Percentiles rank a stretch among this genome's conserved stretches.
phyloP scores from a whole-genome alignment of 2,797 vertebrate genomes.

The Myripristis jacobus region DNA sequence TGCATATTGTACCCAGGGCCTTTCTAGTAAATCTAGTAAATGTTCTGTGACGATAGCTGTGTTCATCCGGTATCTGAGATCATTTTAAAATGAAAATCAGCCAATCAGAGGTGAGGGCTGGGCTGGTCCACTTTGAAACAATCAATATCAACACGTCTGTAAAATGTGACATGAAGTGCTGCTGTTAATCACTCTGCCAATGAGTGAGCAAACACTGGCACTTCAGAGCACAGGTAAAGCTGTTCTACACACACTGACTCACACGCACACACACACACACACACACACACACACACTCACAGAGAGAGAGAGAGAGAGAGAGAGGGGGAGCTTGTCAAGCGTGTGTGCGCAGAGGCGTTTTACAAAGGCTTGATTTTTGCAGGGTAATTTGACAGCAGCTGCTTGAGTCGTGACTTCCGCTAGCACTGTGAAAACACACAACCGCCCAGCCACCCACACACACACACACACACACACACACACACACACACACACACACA shows the following conservation, averaged over 20 bases:
- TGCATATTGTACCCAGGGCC: too few species aligned
- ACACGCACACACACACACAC: conserved; percentile 1
- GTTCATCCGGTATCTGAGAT: conserved; percentile 25
- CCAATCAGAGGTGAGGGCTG: not conserved
- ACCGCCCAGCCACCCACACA: conserved; percentile 33
- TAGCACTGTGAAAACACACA: conserved; percentile 45
- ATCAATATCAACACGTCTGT: not conserved
- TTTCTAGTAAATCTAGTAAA: too few species aligned
- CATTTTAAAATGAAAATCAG: conserved; percentile 11
- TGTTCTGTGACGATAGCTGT: conserved; percentile 11
- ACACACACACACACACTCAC: not conserved
- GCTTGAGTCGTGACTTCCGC: conserved; percentile 67
- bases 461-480: conserved; percentile 7
- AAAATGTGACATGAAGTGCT: conserved; percentile 18
- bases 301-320: conserved; percentile 14
- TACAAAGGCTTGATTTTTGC: conserved; percentile 66
- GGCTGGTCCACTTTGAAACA: not conserved
- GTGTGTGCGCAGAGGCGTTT: conserved; percentile 48
- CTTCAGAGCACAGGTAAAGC: conserved; percentile 44
- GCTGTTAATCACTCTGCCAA: conserved; percentile 19
- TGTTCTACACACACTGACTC: conserved; percentile 3
- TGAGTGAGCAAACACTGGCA: conserved; percentile 27
- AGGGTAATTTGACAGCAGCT: conserved; percentile 73
- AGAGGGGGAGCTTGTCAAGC: conserved; percentile 31
- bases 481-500: not conserved